Base-by-base conservation (phyloP, 2,888 invertebrate genomes). In the Melanargia galathea region DNA sequence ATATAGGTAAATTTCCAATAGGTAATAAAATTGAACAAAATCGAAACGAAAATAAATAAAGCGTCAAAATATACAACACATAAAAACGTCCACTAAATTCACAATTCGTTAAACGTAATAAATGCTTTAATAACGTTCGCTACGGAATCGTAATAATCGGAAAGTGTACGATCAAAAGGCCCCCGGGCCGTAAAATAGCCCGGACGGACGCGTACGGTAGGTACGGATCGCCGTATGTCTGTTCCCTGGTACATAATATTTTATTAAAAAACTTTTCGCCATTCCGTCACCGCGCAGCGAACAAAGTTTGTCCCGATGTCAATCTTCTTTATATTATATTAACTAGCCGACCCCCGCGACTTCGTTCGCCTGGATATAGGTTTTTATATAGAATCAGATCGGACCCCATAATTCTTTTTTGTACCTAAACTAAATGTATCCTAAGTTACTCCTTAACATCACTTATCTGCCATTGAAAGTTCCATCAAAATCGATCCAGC, bases 191-290 rank as follows among this genome's bases (percentile, higher is more conserved):
- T 60, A 60, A 60, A 60, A 58, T 33, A 45, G 18, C 24, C 22
- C 22, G 22, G 45, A 35, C 10, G 45, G n/a, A n/a, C n/a, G n/a
- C n/a, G n/a, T n/a, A n/a, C n/a, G n/a, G n/a, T n/a, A n/a, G n/a
- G 45, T 33, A 16, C 8, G 60, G 40, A 30, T 22, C 52, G 48
- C 51, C 40, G 2, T 52, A 43, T 22, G 20, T 61, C 58, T 55
- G 48, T 49, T 55, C 56, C 10, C 33, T 20, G 68, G 77, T 79
- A 81, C 79, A 82, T 83, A 80, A 82, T 83, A 80, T 86, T 84
- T 83, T 86, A 86, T 86, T 87, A 86, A 86, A 87, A 86, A 86
- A 86, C 52, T 75, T 86, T 86, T 77, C 62, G 73, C 71, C 77
- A 77, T 83, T 79, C 71, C 78, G 81, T 81, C 82, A 79, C 80